Evolutionary conservation across 2,888 invertebrate genomes (phyloP).

Genomic region (Ichneumon xanthorius): DNA sequence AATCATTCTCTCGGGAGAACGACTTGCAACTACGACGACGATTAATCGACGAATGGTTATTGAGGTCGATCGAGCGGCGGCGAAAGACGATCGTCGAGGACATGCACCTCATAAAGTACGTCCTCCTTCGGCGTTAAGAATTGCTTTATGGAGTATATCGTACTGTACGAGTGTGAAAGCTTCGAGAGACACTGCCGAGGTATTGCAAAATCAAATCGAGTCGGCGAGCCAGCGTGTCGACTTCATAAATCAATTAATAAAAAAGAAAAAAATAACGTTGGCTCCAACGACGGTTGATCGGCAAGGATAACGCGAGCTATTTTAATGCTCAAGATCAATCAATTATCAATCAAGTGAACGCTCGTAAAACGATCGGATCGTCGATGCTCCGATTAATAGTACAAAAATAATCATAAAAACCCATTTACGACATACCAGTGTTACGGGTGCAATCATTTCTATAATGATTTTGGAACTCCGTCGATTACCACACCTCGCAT

Average conservation of each 20-base stretch:
- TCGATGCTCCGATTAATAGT: background rate
- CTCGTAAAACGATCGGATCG: background rate
- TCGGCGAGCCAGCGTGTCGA: background rate
- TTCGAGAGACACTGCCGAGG: conserved; percentile 12
- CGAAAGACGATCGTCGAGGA: conserved; percentile 60
- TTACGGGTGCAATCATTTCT: background rate
- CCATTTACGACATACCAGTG: no score
- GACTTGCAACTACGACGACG: conserved; percentile 57
- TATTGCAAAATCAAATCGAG: conserved; percentile 29
- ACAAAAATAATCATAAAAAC: background rate
- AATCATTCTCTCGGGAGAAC: conserved; percentile 69
- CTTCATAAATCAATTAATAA: conserved; percentile 37
- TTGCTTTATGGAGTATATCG: conserved; percentile 28
- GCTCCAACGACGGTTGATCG: conserved; percentile 2
- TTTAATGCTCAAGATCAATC: conserved; percentile 1
- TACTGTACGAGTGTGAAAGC: conserved; percentile 13
- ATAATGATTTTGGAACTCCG: no score
- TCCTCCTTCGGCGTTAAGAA: conserved; percentile 54
- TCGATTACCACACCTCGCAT: no score
- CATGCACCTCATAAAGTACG: conserved; percentile 68
- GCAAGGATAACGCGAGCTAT: conserved; percentile 8
- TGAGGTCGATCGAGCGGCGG: conserved; percentile 70
- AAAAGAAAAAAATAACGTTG: conserved; percentile 7
- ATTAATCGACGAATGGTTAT: conserved; percentile 75
- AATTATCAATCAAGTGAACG: background rate